Conservation (phyloP, 2,113 vertebrate genomes). For the Oryzias javanicus region DNA sequence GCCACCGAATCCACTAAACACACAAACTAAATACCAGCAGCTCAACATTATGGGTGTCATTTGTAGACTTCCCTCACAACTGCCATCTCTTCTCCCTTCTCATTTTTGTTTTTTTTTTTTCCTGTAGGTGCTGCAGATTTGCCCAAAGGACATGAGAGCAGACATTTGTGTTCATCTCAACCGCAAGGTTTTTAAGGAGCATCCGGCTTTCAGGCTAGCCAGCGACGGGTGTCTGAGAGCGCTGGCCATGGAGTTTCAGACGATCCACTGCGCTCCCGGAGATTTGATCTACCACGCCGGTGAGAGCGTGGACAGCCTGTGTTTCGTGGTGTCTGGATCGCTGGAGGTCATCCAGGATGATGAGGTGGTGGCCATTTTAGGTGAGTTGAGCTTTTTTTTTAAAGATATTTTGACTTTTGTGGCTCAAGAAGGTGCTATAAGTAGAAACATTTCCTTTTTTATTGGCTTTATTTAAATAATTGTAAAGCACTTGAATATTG, state of each 20-base stretch:
- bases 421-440: too few relatives aligned
- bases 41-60: background rate
- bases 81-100: background rate
- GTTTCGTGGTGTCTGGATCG: constrained; percentile 97
- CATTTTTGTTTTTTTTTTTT: background rate
- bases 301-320: constrained; percentile 96
- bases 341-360: constrained; percentile 98
- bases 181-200: constrained; percentile 98
- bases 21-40: too few relatives aligned
- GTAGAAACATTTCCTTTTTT: too few relatives aligned
- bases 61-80: background rate
- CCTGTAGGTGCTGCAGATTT: constrained; percentile 93
- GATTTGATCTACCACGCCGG: constrained; percentile 97
- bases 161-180: constrained; percentile 98
- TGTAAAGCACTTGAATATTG: too few relatives aligned
- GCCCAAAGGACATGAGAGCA: constrained; percentile 98
- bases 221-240: constrained; percentile 94
- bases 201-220: constrained; percentile 93
- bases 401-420: too few relatives aligned
- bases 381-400: constrained; percentile 69
- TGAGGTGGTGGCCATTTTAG: constrained; percentile 97
- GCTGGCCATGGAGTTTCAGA: constrained; percentile 98
- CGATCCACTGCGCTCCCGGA: constrained; percentile 94
- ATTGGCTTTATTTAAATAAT: too few relatives aligned
- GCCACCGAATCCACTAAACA: too few relatives aligned